Conservation (phyloP, 1,140 invertebrate species). For the Rhopalosiphum padi region DNA sequence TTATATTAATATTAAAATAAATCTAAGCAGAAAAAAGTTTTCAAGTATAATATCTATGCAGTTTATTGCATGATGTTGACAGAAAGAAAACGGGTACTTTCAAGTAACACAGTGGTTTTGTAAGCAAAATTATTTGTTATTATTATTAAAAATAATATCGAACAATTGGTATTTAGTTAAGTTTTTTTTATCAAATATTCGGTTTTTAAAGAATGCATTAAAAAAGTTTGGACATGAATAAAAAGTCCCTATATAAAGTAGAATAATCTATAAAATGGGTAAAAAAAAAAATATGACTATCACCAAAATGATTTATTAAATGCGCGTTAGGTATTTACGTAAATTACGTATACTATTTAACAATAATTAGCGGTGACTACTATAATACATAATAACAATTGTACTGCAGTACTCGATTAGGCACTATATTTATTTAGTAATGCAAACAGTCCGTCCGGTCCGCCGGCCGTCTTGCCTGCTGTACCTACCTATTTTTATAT, state of each 20-base stretch:
- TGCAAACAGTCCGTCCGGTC: neutral
- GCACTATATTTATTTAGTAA: conserved; percentile 12
- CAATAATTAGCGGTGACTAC: neutral
- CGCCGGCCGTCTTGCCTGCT: neutral
- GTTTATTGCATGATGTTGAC: no score
- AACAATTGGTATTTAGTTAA: neutral
- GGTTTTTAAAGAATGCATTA: neutral
- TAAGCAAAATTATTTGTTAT: neutral
- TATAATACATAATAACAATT: neutral
- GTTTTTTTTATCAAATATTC: neutral
- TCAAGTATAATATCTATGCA: neutral
- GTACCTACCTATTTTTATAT: neutral
- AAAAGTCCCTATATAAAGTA: no score
- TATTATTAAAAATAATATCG: neutral
- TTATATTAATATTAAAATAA: neutral
- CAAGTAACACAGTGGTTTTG: neutral
- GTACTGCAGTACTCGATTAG: neutral
- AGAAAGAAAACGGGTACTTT: neutral
- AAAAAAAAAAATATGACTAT: no score
- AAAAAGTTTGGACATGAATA: no score
- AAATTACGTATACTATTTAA: conserved; percentile 3
- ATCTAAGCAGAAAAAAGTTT: neutral
- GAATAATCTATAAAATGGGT: no score
- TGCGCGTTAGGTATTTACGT: neutral
- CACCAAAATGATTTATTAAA: no score